phyloP scores from a whole-genome alignment of 2,888 invertebrate species.

The Cosmia trapezina region DNA sequence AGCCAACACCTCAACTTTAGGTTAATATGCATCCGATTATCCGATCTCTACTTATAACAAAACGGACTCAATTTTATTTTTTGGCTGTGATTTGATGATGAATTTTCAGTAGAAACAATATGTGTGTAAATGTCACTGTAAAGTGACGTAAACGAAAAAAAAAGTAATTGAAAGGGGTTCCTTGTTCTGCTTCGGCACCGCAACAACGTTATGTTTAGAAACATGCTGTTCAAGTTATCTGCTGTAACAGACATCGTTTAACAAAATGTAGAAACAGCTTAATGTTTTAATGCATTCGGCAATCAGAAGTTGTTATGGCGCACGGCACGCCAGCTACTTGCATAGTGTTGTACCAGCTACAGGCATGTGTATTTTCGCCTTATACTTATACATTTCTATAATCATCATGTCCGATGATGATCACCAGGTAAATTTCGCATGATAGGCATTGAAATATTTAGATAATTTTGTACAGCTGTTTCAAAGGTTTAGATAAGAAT shows the following conservation, averaged over 20 bases:
- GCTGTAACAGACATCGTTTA: neutral
- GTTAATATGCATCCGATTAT: too few relatives aligned
- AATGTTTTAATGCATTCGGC: too few relatives aligned
- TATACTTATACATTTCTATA: neutral
- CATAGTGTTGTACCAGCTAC: too few relatives aligned
- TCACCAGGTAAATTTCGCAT: neutral
- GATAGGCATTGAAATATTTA: slow-evolving; percentile 1
- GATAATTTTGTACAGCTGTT: slow-evolving; percentile 34
- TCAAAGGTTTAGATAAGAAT: slow-evolving; percentile 40
- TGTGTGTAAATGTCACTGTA: neutral
- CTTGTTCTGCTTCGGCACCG: too few relatives aligned
- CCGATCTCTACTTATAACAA: too few relatives aligned
- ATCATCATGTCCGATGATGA: neutral
- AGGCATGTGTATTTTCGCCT: too few relatives aligned
- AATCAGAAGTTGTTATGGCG: too few relatives aligned
- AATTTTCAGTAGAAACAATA: slow-evolving; percentile 1
- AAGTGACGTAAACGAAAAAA: neutral
- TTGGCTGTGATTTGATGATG: slow-evolving; percentile 29
- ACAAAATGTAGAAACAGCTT: too few relatives aligned
- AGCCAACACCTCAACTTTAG: too few relatives aligned
- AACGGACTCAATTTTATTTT: slow-evolving; percentile 12
- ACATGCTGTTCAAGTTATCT: neutral
- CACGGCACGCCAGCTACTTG: too few relatives aligned
- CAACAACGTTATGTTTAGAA: neutral
- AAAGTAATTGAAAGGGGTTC: neutral